Conservation (phyloP, 1,140 invertebrate genomes). For the Formica exsecta region DNA sequence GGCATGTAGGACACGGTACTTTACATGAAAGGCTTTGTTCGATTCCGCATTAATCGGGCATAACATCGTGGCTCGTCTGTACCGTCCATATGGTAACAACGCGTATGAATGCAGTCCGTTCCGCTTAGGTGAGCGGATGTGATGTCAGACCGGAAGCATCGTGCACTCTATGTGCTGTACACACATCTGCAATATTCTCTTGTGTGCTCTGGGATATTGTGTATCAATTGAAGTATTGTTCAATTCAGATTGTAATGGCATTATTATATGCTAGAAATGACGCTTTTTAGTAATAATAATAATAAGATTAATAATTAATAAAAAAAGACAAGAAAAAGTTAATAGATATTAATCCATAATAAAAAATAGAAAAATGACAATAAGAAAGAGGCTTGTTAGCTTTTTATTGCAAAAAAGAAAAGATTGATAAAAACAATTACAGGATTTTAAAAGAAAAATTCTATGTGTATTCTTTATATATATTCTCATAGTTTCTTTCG, state of each 20-base stretch:
- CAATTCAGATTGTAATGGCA: neutral
- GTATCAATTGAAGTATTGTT: conserved; percentile 2
- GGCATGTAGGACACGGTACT: conserved; percentile 52
- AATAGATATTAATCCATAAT: neutral
- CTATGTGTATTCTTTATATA: no score
- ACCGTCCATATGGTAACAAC: conserved; percentile 16
- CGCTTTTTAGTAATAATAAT: neutral
- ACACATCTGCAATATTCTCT: conserved; percentile 37
- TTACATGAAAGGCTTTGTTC: conserved; percentile 56
- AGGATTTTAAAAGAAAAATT: no score
- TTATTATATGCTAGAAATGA: neutral
- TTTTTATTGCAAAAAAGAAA: no score
- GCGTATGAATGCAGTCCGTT: conserved; percentile 14
- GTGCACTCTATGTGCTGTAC: neutral
- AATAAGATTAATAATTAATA: conserved; percentile 7
- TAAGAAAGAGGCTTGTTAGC: no score
- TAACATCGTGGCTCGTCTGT: conserved; percentile 34
- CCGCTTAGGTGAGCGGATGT: conserved; percentile 24
- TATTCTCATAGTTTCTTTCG: no score
- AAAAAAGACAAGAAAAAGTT: neutral
- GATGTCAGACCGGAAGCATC: conserved; percentile 29
- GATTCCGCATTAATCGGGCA: conserved; percentile 59
- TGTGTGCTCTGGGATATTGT: neutral
- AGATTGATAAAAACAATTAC: no score
- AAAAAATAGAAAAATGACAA: neutral